Conservation (phyloP, 2,888 invertebrate species). For the Sarcophaga subvicina region DNA sequence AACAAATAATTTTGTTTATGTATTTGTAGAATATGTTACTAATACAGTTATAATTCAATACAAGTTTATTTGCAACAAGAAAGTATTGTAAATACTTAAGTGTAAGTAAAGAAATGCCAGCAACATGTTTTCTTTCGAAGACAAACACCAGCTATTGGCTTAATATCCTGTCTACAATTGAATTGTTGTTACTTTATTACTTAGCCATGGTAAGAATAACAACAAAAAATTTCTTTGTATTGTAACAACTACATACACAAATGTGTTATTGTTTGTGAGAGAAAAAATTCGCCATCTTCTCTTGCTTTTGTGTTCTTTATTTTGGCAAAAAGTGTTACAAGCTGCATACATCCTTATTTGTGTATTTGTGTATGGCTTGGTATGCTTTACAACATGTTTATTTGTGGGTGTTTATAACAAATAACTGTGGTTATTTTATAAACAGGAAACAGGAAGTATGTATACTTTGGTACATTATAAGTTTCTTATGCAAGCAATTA, state of each 20-base stretch:
- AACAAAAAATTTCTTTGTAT: not conserved
- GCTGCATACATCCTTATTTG: not conserved
- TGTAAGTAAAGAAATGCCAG: no score
- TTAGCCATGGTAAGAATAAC: not conserved
- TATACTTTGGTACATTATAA: no score
- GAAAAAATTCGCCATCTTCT: not conserved
- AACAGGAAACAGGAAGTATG: no score
- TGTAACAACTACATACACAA: not conserved
- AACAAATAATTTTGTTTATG: no score
- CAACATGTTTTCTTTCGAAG: not conserved
- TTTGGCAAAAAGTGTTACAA: constrained; percentile 24
- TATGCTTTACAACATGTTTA: no score
- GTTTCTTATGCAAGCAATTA: no score
- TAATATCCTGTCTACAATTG: constrained; percentile 67
- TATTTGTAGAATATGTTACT: no score
- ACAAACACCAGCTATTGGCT: constrained; percentile 49
- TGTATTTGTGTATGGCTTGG: no score
- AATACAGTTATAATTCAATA: not conserved
- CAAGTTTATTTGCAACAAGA: constrained; percentile 15
- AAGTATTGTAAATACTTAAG: not conserved
- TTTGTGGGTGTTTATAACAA: no score
- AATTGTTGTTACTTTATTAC: constrained; percentile 49
- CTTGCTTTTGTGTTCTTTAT: not conserved
- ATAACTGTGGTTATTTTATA: no score
- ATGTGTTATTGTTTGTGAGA: not conserved